Percentiles rank a stretch among this genome's conserved stretches.
These are phyloP conservation scores for Zingel zingel DNA, from an alignment of 2,113 vertebrate species.

Conservation along the genomic window DNA sequence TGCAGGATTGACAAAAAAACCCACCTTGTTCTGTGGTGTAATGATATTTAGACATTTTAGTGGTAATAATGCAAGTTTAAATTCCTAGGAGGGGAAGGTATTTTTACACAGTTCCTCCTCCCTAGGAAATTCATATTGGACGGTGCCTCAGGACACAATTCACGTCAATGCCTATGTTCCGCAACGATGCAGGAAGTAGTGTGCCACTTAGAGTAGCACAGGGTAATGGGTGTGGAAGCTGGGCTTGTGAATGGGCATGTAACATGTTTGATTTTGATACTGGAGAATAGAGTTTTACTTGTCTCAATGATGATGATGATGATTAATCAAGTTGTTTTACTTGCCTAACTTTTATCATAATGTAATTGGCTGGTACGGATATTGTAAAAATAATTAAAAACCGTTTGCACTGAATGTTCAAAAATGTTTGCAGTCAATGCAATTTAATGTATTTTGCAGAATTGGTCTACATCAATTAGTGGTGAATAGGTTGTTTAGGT, in stretches of 20 bases:
- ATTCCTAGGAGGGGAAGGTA: background rate
- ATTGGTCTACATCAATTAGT: background rate
- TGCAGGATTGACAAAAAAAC: too few relatives aligned
- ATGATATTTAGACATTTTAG: background rate
- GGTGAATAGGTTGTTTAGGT: background rate
- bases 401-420: background rate
- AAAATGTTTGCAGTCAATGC: background rate
- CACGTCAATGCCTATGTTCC: background rate
- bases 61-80: background rate
- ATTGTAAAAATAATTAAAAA: background rate
- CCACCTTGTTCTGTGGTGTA: background rate
- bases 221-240: background rate
- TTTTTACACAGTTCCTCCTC: background rate
- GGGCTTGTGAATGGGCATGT: too few relatives aligned
- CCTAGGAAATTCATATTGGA: background rate
- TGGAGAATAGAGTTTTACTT: background rate
- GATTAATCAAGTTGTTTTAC: background rate
- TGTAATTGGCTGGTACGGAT: background rate
- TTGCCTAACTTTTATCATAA: background rate
- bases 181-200: background rate
- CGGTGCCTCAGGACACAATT: background rate
- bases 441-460: background rate
- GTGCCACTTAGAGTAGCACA: background rate
- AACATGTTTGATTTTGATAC: background rate
- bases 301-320: too few relatives aligned